Evolutionary conservation across 2,797 vertebrate genomes (phyloP), one percentile per base, ranked within the genome.

Genomic region (Manis javanica): DNA sequence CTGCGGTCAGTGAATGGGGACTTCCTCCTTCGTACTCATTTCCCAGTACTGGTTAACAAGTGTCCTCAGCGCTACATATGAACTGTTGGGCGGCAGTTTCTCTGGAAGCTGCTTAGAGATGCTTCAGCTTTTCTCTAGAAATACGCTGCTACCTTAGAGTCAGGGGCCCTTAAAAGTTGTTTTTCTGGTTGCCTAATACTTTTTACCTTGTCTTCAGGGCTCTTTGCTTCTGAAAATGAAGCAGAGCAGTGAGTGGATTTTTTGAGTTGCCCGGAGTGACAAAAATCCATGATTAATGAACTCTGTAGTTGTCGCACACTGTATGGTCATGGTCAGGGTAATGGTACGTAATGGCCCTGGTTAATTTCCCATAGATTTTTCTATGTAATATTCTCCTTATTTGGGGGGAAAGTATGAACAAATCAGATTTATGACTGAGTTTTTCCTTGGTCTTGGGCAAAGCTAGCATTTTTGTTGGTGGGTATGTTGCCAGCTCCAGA

Each of bases 391-490:
- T 42, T 79, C 72, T 92, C 34, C 85, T 69, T 87, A 86, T 74
- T 91, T 78, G 89, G 55, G 34, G 68, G 26, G 64, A 75, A 75
- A 63, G 16, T 37, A 51, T 85, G 63, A 72, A 71, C 23, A 78
- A 51, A 74, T 87, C 59, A 87, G 15, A 49, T 82, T 81, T 63
- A 39, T 89, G 81, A 31, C 53, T 81, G 39, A 68, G 10, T 64
- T 88, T 93, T 90, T 75, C 49, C 46, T 86, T n/a, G 59, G 61
- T 79, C 66, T 94, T 85, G 31, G 59, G 26, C 37, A 95, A 89
- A 94, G 53, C 51, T 77, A 86, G 53, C 24, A 69, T 92, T 81
- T 86, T 86, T 15, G 31, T 64, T 88, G 24, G 29, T 53, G 19
- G 42, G 5, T 78, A 61, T 84, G 51, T 86, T 85, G 31, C 34